Evolutionary conservation across 1,140 invertebrate species (phyloP), one percentile per base, ranked within the genome.

Genomic region (Teleopsis dalmanni): DNA sequence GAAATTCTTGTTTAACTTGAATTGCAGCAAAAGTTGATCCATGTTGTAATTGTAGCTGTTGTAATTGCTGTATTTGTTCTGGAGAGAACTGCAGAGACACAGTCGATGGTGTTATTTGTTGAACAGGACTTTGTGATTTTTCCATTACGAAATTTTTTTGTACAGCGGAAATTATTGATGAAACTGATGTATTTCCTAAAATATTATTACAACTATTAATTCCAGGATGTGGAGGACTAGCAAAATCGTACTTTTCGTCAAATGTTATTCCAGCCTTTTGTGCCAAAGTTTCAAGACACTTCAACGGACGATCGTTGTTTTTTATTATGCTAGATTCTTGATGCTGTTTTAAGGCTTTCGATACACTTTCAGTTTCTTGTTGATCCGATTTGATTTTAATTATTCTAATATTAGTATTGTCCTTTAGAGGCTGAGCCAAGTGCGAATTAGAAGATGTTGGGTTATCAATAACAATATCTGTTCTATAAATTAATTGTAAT

Each of bases 201-300:
- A 8, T 46, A 44, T 10, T 36, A 46, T 8, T 33, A n/a, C 14
- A 13, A 11, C 27, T 43, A 18, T 14, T 19, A 19, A 25, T 43
- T 3, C 41, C 64, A 27, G 61, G 73, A 60, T 70, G 67, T 41
- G 60, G 69, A 33, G 59, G 73, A 60, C 68, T 73, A 47, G 78
- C 78, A 49, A 78, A 76, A 66, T 81, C 80, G 41, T 81, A 82
- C 65, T 81, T 81, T 62, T 81, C 80, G 57, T 81, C 79, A 55
- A 80, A 78, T 22, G 78, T 81, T 10, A 81, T 81, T 3, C 80
- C 80, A 40, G 80, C 79, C 53, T 82, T 82, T 54, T 82, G 78
- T 10, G 80, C 80, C 29, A 82, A 71, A 8, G 80, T 82, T 56
- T 81, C 80, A 52, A 82, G 64, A 57, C 78, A 81, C 74, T 81